Base-by-base conservation (phyloP, 2,888 invertebrate genomes). In the Operophtera brumata region DNA sequence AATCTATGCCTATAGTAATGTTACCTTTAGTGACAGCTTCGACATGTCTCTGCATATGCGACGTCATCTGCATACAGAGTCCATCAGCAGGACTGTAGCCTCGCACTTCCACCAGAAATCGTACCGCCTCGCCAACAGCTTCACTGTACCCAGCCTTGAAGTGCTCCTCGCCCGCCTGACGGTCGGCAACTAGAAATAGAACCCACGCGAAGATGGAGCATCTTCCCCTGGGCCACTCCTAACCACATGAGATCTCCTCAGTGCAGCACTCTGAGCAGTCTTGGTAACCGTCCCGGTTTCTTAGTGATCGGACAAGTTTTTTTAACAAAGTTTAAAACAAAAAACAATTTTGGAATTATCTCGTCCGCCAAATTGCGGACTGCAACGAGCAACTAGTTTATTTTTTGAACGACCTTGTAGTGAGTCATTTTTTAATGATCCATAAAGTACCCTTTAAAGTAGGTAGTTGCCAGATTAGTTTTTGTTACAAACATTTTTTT, bases 121-220 rank as follows among this genome's bases (percentile, higher is more conserved):
- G 93, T 88, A 97, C 94, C 0, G 96, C 94, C 81, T 98, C 98
- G 47, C 95, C 94, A 76, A 96, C 93, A 65, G 98, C 98, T 80
- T 97, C 98, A 76, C 96, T 96, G 87, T 94, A 98, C 1, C 98
- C 98, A 12, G 96, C 92, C 50, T 94, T 92, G 82, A 94, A 96
- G 64, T 78, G 72, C 25, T 80, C 83, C 47, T 77, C 83, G 13
- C 75, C 72, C 9, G 68, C 60, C 44, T 73, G 78, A 10, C 80
- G 71, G 51, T 88, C 88, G n/a, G 78, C 80, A 20, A 80, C 88
- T 88, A 82, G 57, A 36, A 83, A 84, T 70, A 80, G 56, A 81
- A 80, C 76, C 82, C 79, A 77, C 71, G 65, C 71, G 71, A 75
- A 75, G 77, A 81, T 82, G 79, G 69, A 77, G 74, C 73, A 78